A percentile compares a stretch with the other conserved stretches of the same genome.
These are phyloP conservation scores for Drosophila asahinai DNA, from an alignment of 1,140 invertebrate genomes.

Conservation along the genomic window DNA sequence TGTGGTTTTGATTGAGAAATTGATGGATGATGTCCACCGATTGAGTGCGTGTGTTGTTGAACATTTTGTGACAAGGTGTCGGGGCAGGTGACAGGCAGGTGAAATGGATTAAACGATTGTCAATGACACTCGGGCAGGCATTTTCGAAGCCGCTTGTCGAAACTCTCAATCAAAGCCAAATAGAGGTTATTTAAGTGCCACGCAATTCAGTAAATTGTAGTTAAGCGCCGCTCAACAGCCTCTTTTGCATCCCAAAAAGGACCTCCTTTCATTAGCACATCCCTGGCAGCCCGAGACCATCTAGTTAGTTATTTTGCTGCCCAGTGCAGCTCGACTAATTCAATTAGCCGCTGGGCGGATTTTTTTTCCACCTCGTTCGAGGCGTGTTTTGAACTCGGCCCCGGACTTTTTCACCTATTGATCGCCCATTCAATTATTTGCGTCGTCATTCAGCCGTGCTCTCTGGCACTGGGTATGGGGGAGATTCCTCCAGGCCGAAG, in stretches of 20 bases:
- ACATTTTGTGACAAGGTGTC: constrained; percentile 36
- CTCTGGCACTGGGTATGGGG: background rate
- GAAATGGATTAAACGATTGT: constrained; percentile 31
- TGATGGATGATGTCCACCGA: constrained; percentile 10
- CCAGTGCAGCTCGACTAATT: constrained; percentile 36
- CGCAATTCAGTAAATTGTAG: constrained; percentile 10
- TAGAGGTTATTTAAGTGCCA: constrained; percentile 13
- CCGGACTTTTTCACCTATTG: constrained; percentile 73
- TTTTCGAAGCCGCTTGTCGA: background rate
- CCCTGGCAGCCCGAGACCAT: background rate
- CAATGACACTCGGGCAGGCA: constrained; percentile 7
- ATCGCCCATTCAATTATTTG: constrained; percentile 77
- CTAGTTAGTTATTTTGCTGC: constrained; percentile 11
- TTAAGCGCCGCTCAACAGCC: constrained; percentile 4
- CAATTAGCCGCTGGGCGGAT: constrained; percentile 26
- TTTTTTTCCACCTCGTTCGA: constrained; percentile 22
- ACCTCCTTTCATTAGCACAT: constrained; percentile 39
- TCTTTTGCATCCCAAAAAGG: background rate
- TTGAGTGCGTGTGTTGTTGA: constrained; percentile 4
- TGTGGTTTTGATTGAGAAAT: constrained; percentile 24
- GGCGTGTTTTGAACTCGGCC: constrained; percentile 32
- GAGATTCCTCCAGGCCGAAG: background rate
- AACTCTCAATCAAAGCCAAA: background rate
- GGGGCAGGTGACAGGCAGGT: constrained; percentile 16
- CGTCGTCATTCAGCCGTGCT: constrained; percentile 54